Evolutionary conservation across 2,113 vertebrate species (phyloP), one percentile per base, ranked within the genome.

Genomic region (Halcyon malimbica): DNA sequence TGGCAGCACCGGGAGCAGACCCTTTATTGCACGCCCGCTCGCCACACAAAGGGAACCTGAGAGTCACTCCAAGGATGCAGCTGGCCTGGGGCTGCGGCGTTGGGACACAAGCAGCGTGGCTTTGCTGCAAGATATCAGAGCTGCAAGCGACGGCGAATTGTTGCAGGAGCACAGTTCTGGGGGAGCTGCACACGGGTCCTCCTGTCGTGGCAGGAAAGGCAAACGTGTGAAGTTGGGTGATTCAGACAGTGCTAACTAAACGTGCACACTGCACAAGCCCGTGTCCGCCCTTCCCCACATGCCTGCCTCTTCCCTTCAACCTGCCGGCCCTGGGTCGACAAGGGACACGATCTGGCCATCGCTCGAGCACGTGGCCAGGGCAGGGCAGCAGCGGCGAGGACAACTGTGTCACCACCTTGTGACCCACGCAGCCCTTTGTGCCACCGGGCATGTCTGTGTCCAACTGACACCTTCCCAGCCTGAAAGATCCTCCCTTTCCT

Each of bases 141-240:
- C 1, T 10, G 42, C 39, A 1, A 11, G 1, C 5, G 11, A 18
- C 10, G 21, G 33, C 39, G 9, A n/a, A 19, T 5, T 1, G 12
- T 1, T 14, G 50, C 44, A 21, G 77, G 39, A 42, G 50, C 37
- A 7, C 0, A 2, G 35, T 46, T 25, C 24, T 2, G 8, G 16
- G 0, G 13, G 39, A 57, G 60, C 53, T 3, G 4, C 10, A 0
- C 3, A 8, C 64, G 16, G 24, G 70, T 67, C 16, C 63, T 28
- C 64, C 20, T 0, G 0, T 6, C 8, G 13, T 1, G 2, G 1
- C 4, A 37, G 51, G 19, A 11, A 41, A 71, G 41, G 65, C 2
- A 42, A n/a, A 16, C 5, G 1, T 0, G 1, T 13, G 1, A 28
- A 12, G 17, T 8, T 20, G 1, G 9, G 0, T 0, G 11, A 26